These are phyloP conservation scores for Illadopsis cleaveri DNA, from an alignment of 2,113 vertebrate genomes.

Conservation along the genomic window DNA sequence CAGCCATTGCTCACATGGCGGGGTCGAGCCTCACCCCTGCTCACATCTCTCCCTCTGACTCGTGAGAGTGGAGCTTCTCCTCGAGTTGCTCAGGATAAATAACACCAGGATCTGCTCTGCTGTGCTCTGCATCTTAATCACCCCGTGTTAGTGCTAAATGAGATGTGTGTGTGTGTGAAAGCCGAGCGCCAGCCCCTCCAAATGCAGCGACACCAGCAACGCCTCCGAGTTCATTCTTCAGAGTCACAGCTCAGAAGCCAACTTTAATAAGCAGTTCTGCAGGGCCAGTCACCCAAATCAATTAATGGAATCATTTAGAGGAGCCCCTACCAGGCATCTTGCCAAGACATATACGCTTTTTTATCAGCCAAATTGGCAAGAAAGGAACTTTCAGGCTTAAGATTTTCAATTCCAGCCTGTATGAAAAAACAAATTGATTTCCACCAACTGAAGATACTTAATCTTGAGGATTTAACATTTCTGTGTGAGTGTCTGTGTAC, in stretches of 20 bases:
- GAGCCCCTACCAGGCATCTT: constrained; percentile 55
- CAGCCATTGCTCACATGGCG: accelerated
- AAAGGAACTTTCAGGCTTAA: constrained; percentile 73
- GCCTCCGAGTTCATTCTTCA: not conserved
- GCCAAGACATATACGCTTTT: constrained; percentile 69
- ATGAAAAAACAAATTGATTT: constrained; percentile 80
- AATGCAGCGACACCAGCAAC: not conserved
- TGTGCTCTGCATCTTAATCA: not conserved
- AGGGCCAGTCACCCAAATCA: constrained; percentile 72
- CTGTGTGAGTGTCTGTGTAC: constrained; percentile 36
- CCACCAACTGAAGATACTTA: constrained; percentile 67
- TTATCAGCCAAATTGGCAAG: constrained; percentile 77
- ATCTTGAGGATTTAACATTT: constrained; percentile 73
- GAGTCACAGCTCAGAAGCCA: constrained; percentile 29
- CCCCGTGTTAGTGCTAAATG: not conserved
- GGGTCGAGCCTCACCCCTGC: not conserved
- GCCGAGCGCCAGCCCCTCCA: not conserved
- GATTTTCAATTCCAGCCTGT: constrained; percentile 74
- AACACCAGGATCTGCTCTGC: not conserved
- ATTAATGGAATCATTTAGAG: constrained; percentile 75
- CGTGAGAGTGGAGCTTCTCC: not conserved
- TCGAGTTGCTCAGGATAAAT: not conserved
- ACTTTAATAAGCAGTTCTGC: constrained; percentile 62
- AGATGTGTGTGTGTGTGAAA: not conserved
- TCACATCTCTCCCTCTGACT: not conserved